phyloP scores from a whole-genome alignment of 1,140 invertebrate species.

The Drosophila virilis region DNA sequence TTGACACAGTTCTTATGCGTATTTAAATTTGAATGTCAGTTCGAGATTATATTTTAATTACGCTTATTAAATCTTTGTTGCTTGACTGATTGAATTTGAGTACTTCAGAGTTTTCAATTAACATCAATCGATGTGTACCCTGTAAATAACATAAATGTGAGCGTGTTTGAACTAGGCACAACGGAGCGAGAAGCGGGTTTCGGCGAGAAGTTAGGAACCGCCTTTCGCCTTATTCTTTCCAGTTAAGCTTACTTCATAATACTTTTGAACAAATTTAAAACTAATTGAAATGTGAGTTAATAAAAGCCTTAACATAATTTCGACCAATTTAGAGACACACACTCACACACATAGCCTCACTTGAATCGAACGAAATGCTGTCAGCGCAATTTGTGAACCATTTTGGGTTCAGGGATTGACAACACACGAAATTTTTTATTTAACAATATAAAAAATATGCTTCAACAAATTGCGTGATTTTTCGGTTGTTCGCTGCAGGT shows the following conservation, averaged over 20 bases:
- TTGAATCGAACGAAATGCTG: neutral
- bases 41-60: conserved; percentile 1
- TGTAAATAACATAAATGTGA: too few species aligned
- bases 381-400: neutral
- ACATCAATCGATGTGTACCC: too few species aligned
- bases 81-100: neutral
- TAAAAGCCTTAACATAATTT: neutral
- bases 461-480: neutral
- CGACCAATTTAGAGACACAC: too few species aligned
- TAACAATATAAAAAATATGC: neutral
- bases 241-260: too few species aligned
- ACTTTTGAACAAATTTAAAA: neutral
- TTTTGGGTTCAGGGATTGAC: conserved; percentile 1
- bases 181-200: too few species aligned
- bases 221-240: too few species aligned
- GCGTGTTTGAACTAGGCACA: too few species aligned
- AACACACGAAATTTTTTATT: neutral
- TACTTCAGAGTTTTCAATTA: too few species aligned
- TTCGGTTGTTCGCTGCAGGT: neutral
- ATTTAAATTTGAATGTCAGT: neutral
- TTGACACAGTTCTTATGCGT: conserved; percentile 27
- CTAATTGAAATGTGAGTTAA: neutral
- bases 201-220: too few species aligned
- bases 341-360: neutral
- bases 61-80: neutral